Percentiles rank a stretch among this genome's conserved stretches.
Evolutionary conservation across 2,113 vertebrate species (phyloP).

Genomic region (Albula goreensis): DNA sequence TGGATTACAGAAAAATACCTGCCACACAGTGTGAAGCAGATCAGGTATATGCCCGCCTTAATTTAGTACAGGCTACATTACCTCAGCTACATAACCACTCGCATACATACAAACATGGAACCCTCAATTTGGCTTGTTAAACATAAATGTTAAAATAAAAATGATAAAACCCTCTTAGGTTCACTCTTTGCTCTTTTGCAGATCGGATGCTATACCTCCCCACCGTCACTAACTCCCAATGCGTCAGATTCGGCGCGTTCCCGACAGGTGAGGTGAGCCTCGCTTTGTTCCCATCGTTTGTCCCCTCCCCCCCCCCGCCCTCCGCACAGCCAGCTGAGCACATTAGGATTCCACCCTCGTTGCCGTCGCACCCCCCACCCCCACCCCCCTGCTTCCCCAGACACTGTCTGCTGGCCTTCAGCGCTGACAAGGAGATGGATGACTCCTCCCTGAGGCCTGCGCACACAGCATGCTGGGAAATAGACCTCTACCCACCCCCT

Average conservation of each 20-base stretch:
- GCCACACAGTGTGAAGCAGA: too few relatives aligned
- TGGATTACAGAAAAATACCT: too few relatives aligned
- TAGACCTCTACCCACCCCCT: not conserved
- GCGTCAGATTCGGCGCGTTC: not conserved
- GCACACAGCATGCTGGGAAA: not conserved
- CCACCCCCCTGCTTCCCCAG: not conserved
- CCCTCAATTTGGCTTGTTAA: too few relatives aligned
- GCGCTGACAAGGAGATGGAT: conserved; percentile 2
- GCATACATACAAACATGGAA: too few relatives aligned
- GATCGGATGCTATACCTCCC: too few relatives aligned
- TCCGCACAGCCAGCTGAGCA: not conserved
- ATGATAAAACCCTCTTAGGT: too few relatives aligned
- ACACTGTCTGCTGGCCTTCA: conserved; percentile 22
- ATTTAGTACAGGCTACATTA: too few relatives aligned
- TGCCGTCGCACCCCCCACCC: not conserved
- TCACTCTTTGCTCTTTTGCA: too few relatives aligned
- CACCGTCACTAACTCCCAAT: not conserved
- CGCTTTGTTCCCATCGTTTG: not conserved
- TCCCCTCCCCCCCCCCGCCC: too few relatives aligned
- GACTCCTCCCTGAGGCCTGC: not conserved
- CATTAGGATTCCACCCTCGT: conserved; percentile 30
- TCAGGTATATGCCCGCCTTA: too few relatives aligned
- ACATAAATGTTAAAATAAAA: too few relatives aligned
- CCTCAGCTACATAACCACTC: too few relatives aligned
- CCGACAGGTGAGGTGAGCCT: not conserved